Conservation (phyloP, 37 sponge, comb jelly and placozoan genomes). For the Haliclona indistincta region DNA sequence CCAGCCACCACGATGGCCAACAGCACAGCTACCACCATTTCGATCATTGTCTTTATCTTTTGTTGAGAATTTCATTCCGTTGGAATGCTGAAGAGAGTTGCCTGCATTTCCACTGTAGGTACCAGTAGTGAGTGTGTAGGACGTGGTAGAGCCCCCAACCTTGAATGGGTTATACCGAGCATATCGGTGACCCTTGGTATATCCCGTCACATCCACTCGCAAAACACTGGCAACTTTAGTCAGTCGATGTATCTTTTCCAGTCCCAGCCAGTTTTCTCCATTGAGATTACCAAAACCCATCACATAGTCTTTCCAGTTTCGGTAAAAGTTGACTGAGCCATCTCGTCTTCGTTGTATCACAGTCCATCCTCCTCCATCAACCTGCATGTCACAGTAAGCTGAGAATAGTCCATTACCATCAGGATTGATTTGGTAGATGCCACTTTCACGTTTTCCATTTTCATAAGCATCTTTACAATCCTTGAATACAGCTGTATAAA, state of each 20-base stretch:
- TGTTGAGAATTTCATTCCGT: conserved; percentile 47
- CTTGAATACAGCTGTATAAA: too few relatives aligned
- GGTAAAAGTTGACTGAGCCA: conserved; percentile 32
- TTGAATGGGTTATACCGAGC: conserved; percentile 39
- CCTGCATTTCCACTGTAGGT: conserved; percentile 23
- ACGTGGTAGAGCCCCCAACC: conserved; percentile 12
- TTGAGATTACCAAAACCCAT: conserved; percentile 57
- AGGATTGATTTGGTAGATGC: too few relatives aligned
- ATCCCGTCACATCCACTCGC: too few relatives aligned
- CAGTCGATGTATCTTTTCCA: conserved; percentile 54
- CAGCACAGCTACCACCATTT: conserved; percentile 30
- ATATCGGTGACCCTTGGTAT: too few relatives aligned
- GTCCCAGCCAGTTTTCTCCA: conserved; percentile 62
- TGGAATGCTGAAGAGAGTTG: conserved; percentile 33
- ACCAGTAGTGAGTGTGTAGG: conserved; percentile 25
- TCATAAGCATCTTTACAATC: too few relatives aligned
- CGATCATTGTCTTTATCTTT: conserved; percentile 50
- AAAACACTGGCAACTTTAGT: too few relatives aligned
- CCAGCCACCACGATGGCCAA: conserved; percentile 5
- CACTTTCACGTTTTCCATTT: too few relatives aligned
- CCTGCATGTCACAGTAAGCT: conserved; percentile 65
- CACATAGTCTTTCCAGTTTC: conserved; percentile 36
- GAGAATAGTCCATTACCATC: too few relatives aligned
- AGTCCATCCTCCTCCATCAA: conserved; percentile 66
- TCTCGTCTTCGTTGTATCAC: conserved; percentile 57